phyloP scores from a whole-genome alignment of 2,113 vertebrate species.

The Steatornis caripensis region DNA sequence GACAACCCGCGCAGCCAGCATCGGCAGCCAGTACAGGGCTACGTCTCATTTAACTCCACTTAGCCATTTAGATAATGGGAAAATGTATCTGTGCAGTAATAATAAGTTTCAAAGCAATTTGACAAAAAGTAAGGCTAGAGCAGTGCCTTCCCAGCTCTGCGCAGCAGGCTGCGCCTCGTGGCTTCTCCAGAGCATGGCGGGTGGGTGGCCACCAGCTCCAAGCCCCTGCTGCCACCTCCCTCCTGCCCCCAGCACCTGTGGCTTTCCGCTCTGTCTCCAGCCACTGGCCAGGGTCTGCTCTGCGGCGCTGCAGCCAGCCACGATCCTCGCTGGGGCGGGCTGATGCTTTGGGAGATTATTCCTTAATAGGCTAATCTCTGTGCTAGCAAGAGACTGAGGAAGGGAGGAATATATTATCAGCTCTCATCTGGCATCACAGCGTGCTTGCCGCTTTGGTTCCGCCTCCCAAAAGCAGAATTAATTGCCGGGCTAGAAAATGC shows the following conservation, averaged over 20 bases:
- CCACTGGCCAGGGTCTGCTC: fast-evolving
- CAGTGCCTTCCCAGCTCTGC: neutral
- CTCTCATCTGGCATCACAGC: neutral
- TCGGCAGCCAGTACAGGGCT: neutral
- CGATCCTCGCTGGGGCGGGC: fast-evolving
- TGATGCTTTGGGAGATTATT: neutral
- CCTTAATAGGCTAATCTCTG: neutral
- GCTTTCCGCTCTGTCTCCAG: neutral
- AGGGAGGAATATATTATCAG: neutral
- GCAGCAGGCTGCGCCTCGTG: fast-evolving
- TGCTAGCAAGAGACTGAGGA: neutral
- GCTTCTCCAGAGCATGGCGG: neutral
- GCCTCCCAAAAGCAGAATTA: neutral
- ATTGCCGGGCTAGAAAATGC: neutral
- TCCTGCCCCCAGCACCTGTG: neutral
- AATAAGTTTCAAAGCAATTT: neutral
- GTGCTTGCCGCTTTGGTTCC: neutral
- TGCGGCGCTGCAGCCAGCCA: fast-evolving
- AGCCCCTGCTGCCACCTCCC: neutral
- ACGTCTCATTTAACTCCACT: fast-evolving
- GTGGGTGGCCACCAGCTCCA: fast-evolving
- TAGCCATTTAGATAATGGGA: neutral
- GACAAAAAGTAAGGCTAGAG: neutral
- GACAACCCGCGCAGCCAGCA: neutral
- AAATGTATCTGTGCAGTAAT: neutral